Base-by-base conservation (phyloP, 2,888 invertebrate genomes). In the Drepanosiphum platanoidis region DNA sequence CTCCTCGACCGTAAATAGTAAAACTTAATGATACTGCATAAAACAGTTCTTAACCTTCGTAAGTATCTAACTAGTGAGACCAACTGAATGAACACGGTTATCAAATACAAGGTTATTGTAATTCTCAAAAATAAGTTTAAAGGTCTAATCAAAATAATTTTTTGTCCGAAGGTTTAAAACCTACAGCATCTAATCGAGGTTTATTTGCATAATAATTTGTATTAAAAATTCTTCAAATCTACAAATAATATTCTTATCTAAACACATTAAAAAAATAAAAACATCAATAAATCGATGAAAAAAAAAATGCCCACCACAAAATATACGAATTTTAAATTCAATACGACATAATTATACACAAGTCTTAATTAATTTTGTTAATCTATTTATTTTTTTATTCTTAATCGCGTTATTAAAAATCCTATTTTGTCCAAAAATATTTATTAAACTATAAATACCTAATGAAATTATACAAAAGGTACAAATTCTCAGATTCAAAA, bases 41-140 rank as follows among this genome's bases (percentile, higher is more conserved):
- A 36, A 52, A 39, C 22, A 39, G 58, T 71, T 81, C 15, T 72
- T 61, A 42, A 72, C 81, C 81, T 82, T 82, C 81, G 1, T 58
- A 32, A 22, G 52, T 22, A 52, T 18, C 52, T 5, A 52, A 61
- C 30, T 27, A 42, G 58, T n/a, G 39, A 61, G 32, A 82, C 71
- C 39, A 61, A 32, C 30, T 39, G 39, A 42, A 82, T n/a, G 9
- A 18, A 15, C 22, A 61, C 22, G 27, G 39, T 58, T 58, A 61
- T 30, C 27, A 39, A 32, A 68, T 18, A 66, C 81, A 61, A 82
- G 81, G 81, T 42, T 71, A 39, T n/a, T 71, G 30, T 58, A 7
- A 27, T 32, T 61, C 9, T 39, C 30, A 15, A 72, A 81, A 61
- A 61, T 39, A 11, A 46, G 22, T 81, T 71, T 27, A 71, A n/a